Conservation (phyloP, 2,888 invertebrate genomes). For the Tiliacea aurago region DNA sequence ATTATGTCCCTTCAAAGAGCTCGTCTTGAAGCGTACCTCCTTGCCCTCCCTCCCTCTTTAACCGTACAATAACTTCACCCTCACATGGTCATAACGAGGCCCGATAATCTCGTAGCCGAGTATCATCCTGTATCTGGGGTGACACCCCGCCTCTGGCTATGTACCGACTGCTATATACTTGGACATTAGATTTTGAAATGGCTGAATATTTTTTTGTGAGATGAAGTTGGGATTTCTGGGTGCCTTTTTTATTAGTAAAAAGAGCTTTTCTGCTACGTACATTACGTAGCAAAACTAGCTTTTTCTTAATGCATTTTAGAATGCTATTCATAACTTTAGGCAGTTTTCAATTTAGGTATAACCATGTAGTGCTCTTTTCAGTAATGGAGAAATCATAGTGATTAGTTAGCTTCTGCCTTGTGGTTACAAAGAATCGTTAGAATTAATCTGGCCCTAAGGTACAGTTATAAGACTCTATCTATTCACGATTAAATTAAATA, state of each 20-base stretch:
- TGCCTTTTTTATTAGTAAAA: background rate
- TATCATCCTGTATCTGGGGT: conserved; percentile 89
- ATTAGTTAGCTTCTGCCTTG: background rate
- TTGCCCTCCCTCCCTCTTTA: conserved; percentile 70
- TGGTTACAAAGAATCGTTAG: background rate
- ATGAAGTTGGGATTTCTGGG: conserved; percentile 8
- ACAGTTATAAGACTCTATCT: background rate
- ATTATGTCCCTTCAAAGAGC: conserved; percentile 87
- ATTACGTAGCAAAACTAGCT: background rate
- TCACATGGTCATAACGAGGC: conserved; percentile 91
- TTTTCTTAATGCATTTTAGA: background rate
- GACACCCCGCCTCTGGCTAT: conserved; percentile 81
- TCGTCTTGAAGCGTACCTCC: conserved; percentile 71
- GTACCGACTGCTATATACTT: conserved; percentile 72
- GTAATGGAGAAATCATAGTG: background rate
- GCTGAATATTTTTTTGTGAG: conserved; percentile 46
- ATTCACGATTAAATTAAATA: too few relatives aligned
- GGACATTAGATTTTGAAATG: conserved; percentile 73
- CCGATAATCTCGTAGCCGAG: conserved; percentile 88
- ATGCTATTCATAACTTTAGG: background rate
- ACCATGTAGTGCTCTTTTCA: background rate
- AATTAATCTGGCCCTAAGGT: background rate
- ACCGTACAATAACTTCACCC: conserved; percentile 87
- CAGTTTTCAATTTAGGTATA: background rate
- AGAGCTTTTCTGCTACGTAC: background rate